These are phyloP conservation scores for Malurus splendens DNA, from an alignment of 2,797 vertebrate species.

Conservation along the genomic window DNA sequence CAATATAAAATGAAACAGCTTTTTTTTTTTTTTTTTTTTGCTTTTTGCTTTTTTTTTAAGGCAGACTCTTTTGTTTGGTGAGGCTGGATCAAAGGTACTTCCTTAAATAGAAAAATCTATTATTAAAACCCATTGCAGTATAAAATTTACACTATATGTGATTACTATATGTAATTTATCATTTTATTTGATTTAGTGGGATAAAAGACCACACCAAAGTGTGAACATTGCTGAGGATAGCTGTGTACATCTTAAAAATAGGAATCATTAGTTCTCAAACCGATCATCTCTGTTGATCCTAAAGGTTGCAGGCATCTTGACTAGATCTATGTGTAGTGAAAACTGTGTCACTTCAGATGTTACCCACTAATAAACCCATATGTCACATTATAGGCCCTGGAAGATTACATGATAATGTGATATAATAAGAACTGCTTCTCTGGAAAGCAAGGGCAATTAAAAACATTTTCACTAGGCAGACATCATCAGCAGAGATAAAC, in stretches of 20 bases:
- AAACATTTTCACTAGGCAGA: slow-evolving; percentile 35
- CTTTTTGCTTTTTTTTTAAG: background rate
- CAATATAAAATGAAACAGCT: slow-evolving; percentile 81
- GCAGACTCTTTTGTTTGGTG: slow-evolving; percentile 69
- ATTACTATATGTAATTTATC: background rate
- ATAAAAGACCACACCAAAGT: background rate
- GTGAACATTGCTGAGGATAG: background rate
- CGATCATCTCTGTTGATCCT: background rate
- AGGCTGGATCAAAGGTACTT: slow-evolving; percentile 61
- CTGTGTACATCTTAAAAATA: background rate
- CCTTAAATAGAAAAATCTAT: slow-evolving; percentile 62
- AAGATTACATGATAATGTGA: slow-evolving; percentile 37
- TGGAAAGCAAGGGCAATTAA: slow-evolving; percentile 40
- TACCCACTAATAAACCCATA: slow-evolving; percentile 16
- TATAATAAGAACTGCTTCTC: slow-evolving; percentile 25
- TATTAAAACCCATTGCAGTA: slow-evolving; percentile 33
- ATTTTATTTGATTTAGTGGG: slow-evolving; percentile 2
- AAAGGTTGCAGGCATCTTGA: slow-evolving; percentile 1
- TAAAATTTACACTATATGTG: slow-evolving; percentile 17
- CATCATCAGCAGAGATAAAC: slow-evolving; percentile 31
- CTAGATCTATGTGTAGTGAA: background rate
- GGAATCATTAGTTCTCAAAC: background rate
- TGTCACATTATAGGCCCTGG: background rate
- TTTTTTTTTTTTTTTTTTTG: slow-evolving; percentile 14
- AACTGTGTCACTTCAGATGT: slow-evolving; percentile 25